Evolutionary conservation across 2,113 vertebrate genomes (phyloP).

Genomic region (Poeciliopsis turrubarensis): DNA sequence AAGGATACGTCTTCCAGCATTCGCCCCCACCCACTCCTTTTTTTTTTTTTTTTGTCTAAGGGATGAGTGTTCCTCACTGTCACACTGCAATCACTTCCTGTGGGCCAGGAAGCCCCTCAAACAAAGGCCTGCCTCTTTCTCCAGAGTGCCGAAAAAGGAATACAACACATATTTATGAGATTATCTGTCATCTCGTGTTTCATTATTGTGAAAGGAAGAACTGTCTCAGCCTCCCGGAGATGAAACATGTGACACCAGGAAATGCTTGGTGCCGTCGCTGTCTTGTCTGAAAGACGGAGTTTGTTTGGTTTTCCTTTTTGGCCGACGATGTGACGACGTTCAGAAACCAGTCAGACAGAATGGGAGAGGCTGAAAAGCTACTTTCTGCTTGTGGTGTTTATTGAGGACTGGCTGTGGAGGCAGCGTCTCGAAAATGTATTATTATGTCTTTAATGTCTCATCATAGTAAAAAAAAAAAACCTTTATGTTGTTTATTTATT

Average conservation of each 20-base stretch:
- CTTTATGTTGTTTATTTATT: no score
- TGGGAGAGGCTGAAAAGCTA: slow-evolving; percentile 9
- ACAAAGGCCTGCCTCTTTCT: slow-evolving; percentile 76
- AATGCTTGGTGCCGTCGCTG: slow-evolving; percentile 64
- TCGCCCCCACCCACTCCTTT: slow-evolving; percentile 44
- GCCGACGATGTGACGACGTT: slow-evolving; percentile 26
- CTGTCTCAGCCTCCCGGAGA: slow-evolving; percentile 59
- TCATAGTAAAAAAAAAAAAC: no score
- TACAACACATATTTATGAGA: slow-evolving; percentile 79
- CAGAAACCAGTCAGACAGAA: slow-evolving; percentile 23
- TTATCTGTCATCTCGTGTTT: slow-evolving; percentile 76
- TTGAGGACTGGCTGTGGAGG: neutral
- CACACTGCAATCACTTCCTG: slow-evolving; percentile 79
- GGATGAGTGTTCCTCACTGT: slow-evolving; percentile 82
- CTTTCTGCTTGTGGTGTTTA: slow-evolving; percentile 8
- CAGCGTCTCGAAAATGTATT: no score
- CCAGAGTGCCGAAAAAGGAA: slow-evolving; percentile 66
- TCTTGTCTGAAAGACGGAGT: slow-evolving; percentile 56
- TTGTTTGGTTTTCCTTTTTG: slow-evolving; percentile 13
- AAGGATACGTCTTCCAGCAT: slow-evolving; percentile 76
- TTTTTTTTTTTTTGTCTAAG: slow-evolving; percentile 34
- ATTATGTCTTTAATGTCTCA: no score
- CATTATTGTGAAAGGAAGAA: slow-evolving; percentile 70
- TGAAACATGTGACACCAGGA: slow-evolving; percentile 72
- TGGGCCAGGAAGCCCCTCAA: slow-evolving; percentile 63